Conservation (phyloP, 2,888 invertebrate genomes). For the Pseudolycoriella hygida region DNA sequence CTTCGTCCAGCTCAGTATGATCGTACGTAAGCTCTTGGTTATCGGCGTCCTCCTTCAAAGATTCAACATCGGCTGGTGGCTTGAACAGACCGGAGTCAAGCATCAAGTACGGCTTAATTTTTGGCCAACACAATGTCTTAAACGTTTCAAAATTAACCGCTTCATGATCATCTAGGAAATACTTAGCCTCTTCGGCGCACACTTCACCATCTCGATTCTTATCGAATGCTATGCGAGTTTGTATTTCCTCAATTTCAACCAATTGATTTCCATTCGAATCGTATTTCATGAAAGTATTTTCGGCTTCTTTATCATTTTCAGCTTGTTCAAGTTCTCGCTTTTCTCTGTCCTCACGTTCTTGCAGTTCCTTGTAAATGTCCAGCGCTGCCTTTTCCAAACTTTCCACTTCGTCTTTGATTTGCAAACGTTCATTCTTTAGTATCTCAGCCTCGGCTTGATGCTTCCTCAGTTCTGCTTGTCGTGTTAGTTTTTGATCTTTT, state of each 20-base stretch:
- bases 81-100: slow-evolving; percentile 53
- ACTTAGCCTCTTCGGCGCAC: slow-evolving; percentile 68
- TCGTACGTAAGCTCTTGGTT: slow-evolving; percentile 16
- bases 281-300: slow-evolving; percentile 53
- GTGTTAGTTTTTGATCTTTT: slow-evolving; percentile 52
- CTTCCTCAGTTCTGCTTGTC: slow-evolving; percentile 49
- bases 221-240: slow-evolving; percentile 63
- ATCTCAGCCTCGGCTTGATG: slow-evolving; percentile 62
- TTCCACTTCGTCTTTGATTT: slow-evolving; percentile 52
- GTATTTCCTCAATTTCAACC: slow-evolving; percentile 48
- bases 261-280: slow-evolving; percentile 70
- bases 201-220: slow-evolving; percentile 78
- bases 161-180: slow-evolving; percentile 49
- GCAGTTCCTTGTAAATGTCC: slow-evolving; percentile 53
- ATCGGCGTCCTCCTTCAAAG: slow-evolving; percentile 17
- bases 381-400: slow-evolving; percentile 55
- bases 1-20: slow-evolving; percentile 5
- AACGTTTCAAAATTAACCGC: slow-evolving; percentile 52
- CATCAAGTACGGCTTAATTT: slow-evolving; percentile 63
- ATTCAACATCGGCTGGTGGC: slow-evolving; percentile 26
- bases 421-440: slow-evolving; percentile 58
- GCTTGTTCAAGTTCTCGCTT: slow-evolving; percentile 39
- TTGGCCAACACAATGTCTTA: slow-evolving; percentile 49
- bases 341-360: slow-evolving; percentile 41
- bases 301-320: slow-evolving; percentile 42